These are phyloP conservation scores for Phaenicophaeus curvirostris DNA, from an alignment of 2,797 vertebrate genomes.

Conservation along the genomic window DNA sequence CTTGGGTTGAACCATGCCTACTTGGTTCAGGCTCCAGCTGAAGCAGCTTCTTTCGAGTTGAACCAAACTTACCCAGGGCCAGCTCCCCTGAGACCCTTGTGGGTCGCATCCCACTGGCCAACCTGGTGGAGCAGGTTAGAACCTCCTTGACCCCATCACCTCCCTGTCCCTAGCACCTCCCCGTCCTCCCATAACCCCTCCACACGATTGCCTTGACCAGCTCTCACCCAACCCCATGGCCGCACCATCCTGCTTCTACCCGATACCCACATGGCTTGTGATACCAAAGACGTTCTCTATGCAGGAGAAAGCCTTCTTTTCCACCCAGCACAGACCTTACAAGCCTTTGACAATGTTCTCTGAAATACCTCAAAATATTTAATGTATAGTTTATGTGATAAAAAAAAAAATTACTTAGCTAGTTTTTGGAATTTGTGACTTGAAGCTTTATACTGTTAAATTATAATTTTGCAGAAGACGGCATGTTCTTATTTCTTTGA, in stretches of 20 bases:
- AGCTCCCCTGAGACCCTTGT: no score
- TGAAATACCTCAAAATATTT: constrained; percentile 99
- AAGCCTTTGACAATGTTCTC: constrained; percentile 99
- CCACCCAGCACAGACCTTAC: constrained; percentile 84
- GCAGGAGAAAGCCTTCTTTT: constrained; percentile 66
- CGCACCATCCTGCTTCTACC: neutral
- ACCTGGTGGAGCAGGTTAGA: neutral
- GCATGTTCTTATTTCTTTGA: constrained; percentile 80
- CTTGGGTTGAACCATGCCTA: neutral
- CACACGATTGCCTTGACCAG: neutral
- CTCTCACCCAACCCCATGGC: neutral
- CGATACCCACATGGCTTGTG: constrained; percentile 41
- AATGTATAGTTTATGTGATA: constrained; percentile 99
- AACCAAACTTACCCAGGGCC: neutral
- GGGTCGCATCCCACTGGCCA: neutral
- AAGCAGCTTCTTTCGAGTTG: neutral
- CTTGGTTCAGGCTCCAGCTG: fast-evolving
- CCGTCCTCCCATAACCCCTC: neutral
- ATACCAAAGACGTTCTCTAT: constrained; percentile 76
- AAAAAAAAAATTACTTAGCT: constrained; percentile 90
- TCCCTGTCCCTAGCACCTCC: neutral
- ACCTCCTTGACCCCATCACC: neutral
- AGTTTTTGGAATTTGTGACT: constrained; percentile 99
- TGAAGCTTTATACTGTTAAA: constrained; percentile 99
- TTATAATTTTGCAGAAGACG: constrained; percentile 85